These are phyloP conservation scores for Nemopilema nomurai DNA, from an alignment of 30 jellyfish, hydroid and myxozoan species.

Conservation along the genomic window DNA sequence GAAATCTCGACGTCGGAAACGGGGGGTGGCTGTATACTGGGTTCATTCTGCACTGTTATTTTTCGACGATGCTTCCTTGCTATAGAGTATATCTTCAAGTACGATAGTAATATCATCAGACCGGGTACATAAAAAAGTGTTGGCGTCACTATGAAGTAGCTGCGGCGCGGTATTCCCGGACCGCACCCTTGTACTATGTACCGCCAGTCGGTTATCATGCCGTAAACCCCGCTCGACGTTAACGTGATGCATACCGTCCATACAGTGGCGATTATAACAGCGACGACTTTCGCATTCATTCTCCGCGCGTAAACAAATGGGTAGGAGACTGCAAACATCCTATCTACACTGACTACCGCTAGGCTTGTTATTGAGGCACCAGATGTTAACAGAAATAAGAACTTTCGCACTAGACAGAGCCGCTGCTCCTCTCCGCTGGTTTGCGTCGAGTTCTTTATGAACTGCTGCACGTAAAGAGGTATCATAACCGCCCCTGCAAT, in stretches of 20 bases:
- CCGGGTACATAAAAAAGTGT: slow-evolving; percentile 81
- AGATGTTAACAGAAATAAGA: slow-evolving; percentile 70
- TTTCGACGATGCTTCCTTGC: slow-evolving; percentile 78
- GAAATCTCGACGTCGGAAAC: slow-evolving; percentile 10
- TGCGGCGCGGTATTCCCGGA: slow-evolving; percentile 78
- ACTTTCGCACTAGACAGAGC: slow-evolving; percentile 58
- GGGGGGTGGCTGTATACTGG: slow-evolving; percentile 40
- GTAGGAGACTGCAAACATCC: slow-evolving; percentile 72
- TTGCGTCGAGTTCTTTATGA: background rate
- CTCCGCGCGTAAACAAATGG: slow-evolving; percentile 71
- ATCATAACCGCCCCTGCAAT: slow-evolving; percentile 75
- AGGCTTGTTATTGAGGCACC: slow-evolving; percentile 75
- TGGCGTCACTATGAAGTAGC: slow-evolving; percentile 74
- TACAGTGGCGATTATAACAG: slow-evolving; percentile 36
- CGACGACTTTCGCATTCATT: slow-evolving; percentile 45
- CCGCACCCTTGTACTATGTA: slow-evolving; percentile 41
- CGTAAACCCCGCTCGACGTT: slow-evolving; percentile 52
- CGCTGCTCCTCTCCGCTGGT: background rate
- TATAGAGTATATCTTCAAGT: slow-evolving; percentile 66
- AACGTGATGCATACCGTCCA: slow-evolving; percentile 68
- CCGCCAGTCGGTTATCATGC: slow-evolving; percentile 60
- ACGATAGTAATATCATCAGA: slow-evolving; percentile 55
- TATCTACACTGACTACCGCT: slow-evolving; percentile 74
- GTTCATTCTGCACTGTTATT: slow-evolving; percentile 55
- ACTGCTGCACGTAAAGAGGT: slow-evolving; percentile 63